Percentiles rank a stretch among this genome's conserved stretches.
These are phyloP conservation scores for Drosophila mulleri DNA, from an alignment of 2,888 invertebrate genomes.

Conservation along the genomic window DNA sequence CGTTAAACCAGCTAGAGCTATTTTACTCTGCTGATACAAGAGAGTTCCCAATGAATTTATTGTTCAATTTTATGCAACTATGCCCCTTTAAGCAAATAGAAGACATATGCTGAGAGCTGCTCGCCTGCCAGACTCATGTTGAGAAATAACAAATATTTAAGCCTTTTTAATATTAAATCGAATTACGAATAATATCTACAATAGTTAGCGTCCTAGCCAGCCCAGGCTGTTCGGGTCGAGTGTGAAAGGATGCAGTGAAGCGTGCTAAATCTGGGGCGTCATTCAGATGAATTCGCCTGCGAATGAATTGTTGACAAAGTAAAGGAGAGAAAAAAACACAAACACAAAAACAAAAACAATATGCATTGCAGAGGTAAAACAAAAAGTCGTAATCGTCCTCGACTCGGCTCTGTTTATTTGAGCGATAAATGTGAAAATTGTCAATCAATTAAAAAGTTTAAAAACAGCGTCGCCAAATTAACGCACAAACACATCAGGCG, in stretches of 20 bases:
- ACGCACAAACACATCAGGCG: slow-evolving; percentile 82
- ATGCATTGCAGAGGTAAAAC: slow-evolving; percentile 19
- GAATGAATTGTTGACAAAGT: slow-evolving; percentile 23
- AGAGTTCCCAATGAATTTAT: no score
- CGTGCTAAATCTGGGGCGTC: slow-evolving; percentile 52
- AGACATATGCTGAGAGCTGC: no score
- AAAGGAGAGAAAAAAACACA: neutral
- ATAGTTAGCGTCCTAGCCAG: neutral
- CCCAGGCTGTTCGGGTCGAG: neutral
- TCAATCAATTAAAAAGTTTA: slow-evolving; percentile 77
- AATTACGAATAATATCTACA: slow-evolving; percentile 29
- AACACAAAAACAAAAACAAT: slow-evolving; percentile 23
- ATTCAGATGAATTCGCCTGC: slow-evolving; percentile 53
- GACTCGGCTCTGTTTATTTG: slow-evolving; percentile 27
- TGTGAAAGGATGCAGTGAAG: slow-evolving; percentile 39
- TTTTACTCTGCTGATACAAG: no score
- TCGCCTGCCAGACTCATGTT: slow-evolving; percentile 3
- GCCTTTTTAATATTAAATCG: slow-evolving; percentile 32
- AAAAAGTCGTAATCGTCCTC: slow-evolving; percentile 56
- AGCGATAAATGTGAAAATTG: slow-evolving; percentile 50
- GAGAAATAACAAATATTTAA: slow-evolving; percentile 21
- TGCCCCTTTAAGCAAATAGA: neutral
- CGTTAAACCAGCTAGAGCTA: no score
- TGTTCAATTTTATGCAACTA: no score
- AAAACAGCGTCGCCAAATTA: slow-evolving; percentile 68